Conservation (phyloP, 2,888 invertebrate species). For the Hedychridium roseum region DNA sequence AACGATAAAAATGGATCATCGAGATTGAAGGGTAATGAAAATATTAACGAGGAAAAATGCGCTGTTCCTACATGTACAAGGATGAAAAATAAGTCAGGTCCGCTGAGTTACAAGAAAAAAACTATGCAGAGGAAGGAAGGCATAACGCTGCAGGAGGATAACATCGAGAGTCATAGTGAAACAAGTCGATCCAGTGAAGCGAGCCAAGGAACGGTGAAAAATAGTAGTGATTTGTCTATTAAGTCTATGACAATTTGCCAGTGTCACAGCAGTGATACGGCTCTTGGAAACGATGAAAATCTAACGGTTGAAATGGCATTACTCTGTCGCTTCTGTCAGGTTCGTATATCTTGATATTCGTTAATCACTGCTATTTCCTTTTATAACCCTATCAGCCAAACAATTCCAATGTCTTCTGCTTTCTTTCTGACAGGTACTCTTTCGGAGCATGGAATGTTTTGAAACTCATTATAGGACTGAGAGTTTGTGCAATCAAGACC, state of each 20-base stretch:
- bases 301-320: slow-evolving; percentile 54
- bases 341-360: no score
- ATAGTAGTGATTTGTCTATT: background rate
- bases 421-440: slow-evolving; percentile 48
- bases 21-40: background rate
- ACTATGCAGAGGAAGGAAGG: background rate
- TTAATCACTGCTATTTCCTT: no score
- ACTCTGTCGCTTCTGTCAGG: slow-evolving; percentile 45
- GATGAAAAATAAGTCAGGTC: background rate
- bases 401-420: no score
- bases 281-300: slow-evolving; percentile 16
- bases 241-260: slow-evolving; percentile 37
- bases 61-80: no score
- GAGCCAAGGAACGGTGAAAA: background rate
- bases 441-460: slow-evolving; percentile 50
- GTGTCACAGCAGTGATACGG: slow-evolving; percentile 42
- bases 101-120: background rate
- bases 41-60: no score
- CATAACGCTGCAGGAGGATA: background rate
- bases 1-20: no score
- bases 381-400: no score
- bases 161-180: background rate
- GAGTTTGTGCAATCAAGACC: slow-evolving; percentile 32
- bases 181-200: background rate
- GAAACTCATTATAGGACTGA: slow-evolving; percentile 46